These are phyloP conservation scores for Cydia pomonella DNA, from an alignment of 1,140 invertebrate genomes.

Conservation along the genomic window DNA sequence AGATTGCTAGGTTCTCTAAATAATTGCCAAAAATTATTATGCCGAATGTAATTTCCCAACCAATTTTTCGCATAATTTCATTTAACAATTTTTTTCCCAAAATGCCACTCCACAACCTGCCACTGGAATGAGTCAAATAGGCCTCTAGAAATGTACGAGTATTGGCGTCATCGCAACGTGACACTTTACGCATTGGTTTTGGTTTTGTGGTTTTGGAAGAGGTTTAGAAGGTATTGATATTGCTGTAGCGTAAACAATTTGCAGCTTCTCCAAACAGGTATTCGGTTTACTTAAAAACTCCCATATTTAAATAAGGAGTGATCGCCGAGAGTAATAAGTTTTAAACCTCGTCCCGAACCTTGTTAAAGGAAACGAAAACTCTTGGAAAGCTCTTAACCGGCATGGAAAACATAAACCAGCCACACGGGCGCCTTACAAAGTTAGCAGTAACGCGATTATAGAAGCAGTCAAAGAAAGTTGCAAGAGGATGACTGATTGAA, in stretches of 20 bases:
- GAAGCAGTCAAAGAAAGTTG: constrained; percentile 62
- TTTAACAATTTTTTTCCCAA: too few species aligned
- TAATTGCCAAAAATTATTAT: too few species aligned
- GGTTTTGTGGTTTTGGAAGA: too few species aligned
- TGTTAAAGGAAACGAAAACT: constrained; percentile 56
- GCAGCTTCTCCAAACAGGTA: neutral
- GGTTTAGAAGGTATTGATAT: too few species aligned
- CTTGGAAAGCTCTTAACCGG: constrained; percentile 61
- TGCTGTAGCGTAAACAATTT: neutral
- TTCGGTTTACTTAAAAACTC: neutral
- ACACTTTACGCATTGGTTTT: too few species aligned
- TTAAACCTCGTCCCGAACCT: constrained; percentile 45
- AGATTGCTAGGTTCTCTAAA: too few species aligned
- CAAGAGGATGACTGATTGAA: constrained; percentile 50
- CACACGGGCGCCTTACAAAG: constrained; percentile 70
- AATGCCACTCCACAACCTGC: too few species aligned
- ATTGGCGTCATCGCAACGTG: too few species aligned
- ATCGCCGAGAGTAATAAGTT: constrained; percentile 38
- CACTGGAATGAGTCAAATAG: too few species aligned
- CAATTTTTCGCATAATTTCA: too few species aligned
- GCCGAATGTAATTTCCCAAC: too few species aligned
- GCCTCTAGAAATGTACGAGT: too few species aligned
- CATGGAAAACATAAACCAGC: constrained; percentile 65
- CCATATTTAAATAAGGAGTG: constrained; percentile 44
- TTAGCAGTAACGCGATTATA: constrained; percentile 69